Percentiles rank a stretch among this genome's conserved stretches.
phyloP scores from a whole-genome alignment of 1,140 invertebrate genomes.

The Dendroctonus valens region DNA sequence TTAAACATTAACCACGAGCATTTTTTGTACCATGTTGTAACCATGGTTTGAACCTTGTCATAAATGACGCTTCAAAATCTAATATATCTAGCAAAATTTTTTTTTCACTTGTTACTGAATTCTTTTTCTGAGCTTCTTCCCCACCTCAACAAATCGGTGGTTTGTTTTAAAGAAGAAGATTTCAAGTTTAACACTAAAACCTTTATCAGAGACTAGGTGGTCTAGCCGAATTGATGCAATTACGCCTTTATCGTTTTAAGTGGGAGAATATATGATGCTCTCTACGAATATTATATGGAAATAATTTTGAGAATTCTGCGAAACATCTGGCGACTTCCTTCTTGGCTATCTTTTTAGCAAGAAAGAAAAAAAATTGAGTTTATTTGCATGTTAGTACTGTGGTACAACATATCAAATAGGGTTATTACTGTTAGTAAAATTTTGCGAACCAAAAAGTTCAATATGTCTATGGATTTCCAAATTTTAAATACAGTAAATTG shows the following conservation, averaged over 20 bases:
- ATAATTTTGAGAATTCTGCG: constrained; percentile 6
- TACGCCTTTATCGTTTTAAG: constrained; percentile 35
- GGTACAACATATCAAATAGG: constrained; percentile 27
- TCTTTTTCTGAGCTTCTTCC: constrained; percentile 45
- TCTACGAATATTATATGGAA: constrained; percentile 28
- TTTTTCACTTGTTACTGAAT: constrained; percentile 40
- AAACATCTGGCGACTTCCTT: constrained; percentile 26
- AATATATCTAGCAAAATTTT: constrained; percentile 31
- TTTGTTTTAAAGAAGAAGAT: constrained; percentile 39
- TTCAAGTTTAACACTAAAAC: constrained; percentile 42
- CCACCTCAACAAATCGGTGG: constrained; percentile 43
- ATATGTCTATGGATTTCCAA: too few relatives aligned
- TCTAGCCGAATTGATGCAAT: constrained; percentile 40
- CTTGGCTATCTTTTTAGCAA: too few relatives aligned
- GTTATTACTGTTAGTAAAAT: constrained; percentile 31
- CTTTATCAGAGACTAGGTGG: constrained; percentile 44
- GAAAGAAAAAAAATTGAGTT: constrained; percentile 32
- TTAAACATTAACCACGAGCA: constrained; percentile 36
- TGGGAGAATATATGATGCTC: constrained; percentile 34
- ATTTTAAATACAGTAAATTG: too few relatives aligned
- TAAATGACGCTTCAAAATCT: constrained; percentile 38
- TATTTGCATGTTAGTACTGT: constrained; percentile 26
- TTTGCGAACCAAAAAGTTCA: constrained; percentile 23
- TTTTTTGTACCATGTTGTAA: constrained; percentile 36
- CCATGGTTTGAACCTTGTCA: constrained; percentile 28